These are phyloP conservation scores for Pemphigus obesinymphae DNA, from an alignment of 1,140 invertebrate species.

Conservation along the genomic window DNA sequence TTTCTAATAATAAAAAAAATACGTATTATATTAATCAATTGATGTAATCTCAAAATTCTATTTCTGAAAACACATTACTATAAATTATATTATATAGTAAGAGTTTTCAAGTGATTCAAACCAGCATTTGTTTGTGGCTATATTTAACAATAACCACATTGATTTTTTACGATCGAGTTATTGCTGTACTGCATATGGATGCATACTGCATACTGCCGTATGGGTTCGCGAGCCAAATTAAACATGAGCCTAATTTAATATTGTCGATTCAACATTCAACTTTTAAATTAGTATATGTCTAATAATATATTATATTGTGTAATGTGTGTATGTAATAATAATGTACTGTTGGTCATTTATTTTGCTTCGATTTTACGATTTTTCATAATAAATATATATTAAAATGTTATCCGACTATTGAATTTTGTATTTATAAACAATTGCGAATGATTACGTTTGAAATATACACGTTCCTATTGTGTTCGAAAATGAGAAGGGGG, in stretches of 20 bases:
- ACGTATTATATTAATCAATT: no score
- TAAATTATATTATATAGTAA: neutral
- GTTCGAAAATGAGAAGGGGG: neutral
- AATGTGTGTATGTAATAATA: neutral
- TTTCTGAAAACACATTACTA: constrained; percentile 3
- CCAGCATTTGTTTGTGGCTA: neutral
- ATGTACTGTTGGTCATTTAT: neutral
- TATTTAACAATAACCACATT: neutral
- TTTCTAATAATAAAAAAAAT: neutral
- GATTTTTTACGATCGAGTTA: neutral
- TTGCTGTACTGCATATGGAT: no score
- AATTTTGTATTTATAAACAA: neutral
- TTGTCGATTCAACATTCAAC: neutral
- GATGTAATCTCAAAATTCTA: neutral
- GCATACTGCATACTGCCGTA: no score
- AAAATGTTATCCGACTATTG: neutral
- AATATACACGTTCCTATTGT: neutral
- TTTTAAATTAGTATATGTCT: no score
- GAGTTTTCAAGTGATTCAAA: constrained; percentile 13
- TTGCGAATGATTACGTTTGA: neutral
- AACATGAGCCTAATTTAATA: neutral
- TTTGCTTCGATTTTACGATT: neutral
- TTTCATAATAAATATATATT: neutral
- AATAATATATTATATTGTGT: neutral
- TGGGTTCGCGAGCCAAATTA: neutral